Evolutionary conservation across 2,888 invertebrate genomes (phyloP).

Genomic region (Macaria liturata): DNA sequence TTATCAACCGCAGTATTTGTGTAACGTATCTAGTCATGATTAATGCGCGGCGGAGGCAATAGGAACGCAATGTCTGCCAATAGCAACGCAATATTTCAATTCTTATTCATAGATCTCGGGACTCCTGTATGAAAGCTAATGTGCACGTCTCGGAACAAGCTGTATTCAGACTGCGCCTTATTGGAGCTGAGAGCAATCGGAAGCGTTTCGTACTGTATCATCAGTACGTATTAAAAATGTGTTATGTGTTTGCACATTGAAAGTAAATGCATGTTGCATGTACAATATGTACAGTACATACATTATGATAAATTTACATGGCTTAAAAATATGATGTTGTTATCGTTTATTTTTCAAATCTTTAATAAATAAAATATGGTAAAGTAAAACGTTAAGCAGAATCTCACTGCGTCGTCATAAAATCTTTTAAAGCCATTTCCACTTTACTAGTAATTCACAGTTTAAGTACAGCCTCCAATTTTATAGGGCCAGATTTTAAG

Average conservation of each 20-base stretch:
- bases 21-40: conserved; percentile 17
- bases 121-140: conserved; percentile 33
- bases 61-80: conserved; percentile 38
- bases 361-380: too few species aligned
- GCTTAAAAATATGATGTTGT: too few species aligned
- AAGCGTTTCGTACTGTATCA: too few species aligned
- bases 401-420: conserved; percentile 10
- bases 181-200: too few species aligned
- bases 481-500: conserved; percentile 21
- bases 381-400: neutral
- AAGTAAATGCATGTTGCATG: too few species aligned
- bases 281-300: too few species aligned
- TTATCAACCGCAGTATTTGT: neutral
- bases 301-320: too few species aligned
- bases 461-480: conserved; percentile 16
- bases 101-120: conserved; percentile 44
- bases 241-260: too few species aligned
- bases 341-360: too few species aligned
- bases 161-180: conserved; percentile 4
- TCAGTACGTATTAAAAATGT: too few species aligned
- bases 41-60: conserved; percentile 17
- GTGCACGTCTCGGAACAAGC: conserved; percentile 25
- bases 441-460: conserved; percentile 17
- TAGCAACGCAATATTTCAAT: conserved; percentile 45
- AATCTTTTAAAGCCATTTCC: conserved; percentile 11